A percentile compares a stretch with the other conserved stretches of the same genome.
These are phyloP conservation scores for Regulus satrapa DNA, from an alignment of 2,113 vertebrate species.

Conservation along the genomic window DNA sequence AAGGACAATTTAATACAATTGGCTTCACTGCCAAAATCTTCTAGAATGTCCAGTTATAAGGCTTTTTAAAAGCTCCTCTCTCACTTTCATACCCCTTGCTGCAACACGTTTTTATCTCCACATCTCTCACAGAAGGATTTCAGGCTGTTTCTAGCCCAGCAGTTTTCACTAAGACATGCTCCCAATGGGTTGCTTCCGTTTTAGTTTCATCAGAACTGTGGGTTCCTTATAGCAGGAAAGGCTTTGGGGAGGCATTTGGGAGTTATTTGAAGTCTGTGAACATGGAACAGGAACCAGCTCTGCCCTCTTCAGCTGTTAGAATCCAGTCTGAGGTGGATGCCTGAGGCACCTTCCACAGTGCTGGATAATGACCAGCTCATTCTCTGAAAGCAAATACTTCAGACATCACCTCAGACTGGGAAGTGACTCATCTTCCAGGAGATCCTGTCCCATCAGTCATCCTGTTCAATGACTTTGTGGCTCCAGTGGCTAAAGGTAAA, in stretches of 20 bases:
- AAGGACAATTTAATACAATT: not conserved
- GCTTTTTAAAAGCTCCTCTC: not conserved
- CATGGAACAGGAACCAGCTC: not conserved
- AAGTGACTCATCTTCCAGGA: not conserved
- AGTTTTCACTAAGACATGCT: not conserved
- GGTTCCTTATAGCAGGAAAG: not conserved
- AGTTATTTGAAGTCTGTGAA: not conserved
- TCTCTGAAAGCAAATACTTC: not conserved
- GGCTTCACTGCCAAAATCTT: not conserved
- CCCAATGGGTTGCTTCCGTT: not conserved
- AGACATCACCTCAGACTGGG: not conserved
- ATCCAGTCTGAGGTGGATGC: not conserved
- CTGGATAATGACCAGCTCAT: not conserved
- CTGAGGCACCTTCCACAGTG: not conserved
- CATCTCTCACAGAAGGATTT: not conserved
- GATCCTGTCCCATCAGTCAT: not conserved
- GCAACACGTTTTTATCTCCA: accelerated
- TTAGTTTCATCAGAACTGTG: not conserved
- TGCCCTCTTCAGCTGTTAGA: not conserved
- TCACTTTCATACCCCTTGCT: not conserved
- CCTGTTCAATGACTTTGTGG: not conserved
- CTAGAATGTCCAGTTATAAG: not conserved
- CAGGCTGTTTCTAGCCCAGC: not conserved
- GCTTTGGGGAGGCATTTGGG: not conserved
- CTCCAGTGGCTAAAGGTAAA: not conserved